Percentiles rank a stretch among this genome's conserved stretches.
phyloP scores from a whole-genome alignment of 2,797 vertebrate species.

The Coregonus suidteri region DNA sequence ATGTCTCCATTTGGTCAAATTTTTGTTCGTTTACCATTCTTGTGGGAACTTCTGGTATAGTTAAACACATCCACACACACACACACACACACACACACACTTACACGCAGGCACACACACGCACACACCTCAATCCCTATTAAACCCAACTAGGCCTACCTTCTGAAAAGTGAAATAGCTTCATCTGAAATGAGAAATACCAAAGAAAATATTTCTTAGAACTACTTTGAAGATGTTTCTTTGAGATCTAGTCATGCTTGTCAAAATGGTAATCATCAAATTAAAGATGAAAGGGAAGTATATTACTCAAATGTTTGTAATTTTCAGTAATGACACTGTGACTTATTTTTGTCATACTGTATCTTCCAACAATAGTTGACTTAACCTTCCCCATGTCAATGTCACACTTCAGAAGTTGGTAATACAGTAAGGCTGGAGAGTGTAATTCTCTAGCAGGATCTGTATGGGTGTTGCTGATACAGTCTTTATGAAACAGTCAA shows the following conservation, averaged over 20 bases:
- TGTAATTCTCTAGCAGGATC: conserved; percentile 18
- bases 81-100: too few relatives aligned
- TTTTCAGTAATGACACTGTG: conserved; percentile 1
- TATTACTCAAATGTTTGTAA: background rate
- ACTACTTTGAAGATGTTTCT: background rate
- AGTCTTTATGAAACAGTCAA: background rate
- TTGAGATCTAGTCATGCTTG: conserved; percentile 5
- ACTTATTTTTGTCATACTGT: conserved; percentile 4
- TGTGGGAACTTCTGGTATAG: too few relatives aligned
- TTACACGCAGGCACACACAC: too few relatives aligned
- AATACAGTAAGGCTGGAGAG: background rate
- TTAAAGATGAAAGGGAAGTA: background rate
- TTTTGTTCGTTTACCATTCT: too few relatives aligned
- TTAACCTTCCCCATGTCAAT: background rate
- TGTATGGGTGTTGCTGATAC: conserved; percentile 9
- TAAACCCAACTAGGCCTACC: too few relatives aligned
- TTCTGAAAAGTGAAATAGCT: too few relatives aligned
- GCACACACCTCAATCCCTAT: too few relatives aligned
- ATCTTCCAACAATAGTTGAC: background rate
- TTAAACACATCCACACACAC: too few relatives aligned
- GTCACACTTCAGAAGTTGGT: background rate
- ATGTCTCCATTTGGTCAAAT: too few relatives aligned
- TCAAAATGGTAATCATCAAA: conserved; percentile 32
- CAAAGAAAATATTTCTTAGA: background rate
- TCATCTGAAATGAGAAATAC: background rate